Conservation (phyloP, 2,113 vertebrate genomes). For the Muscicapa adusta region DNA sequence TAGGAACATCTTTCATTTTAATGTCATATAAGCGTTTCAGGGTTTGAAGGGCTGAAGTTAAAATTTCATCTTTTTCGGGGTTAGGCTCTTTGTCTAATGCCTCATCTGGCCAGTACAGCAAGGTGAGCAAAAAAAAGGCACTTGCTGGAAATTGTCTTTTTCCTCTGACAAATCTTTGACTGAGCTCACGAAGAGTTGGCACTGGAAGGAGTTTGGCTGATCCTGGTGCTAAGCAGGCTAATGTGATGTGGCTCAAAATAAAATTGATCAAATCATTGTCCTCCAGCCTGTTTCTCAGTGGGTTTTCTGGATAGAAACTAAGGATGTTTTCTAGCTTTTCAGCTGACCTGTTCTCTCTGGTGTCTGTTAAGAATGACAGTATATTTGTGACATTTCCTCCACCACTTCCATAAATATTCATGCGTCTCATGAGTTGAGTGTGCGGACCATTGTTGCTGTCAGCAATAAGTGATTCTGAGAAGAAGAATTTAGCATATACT, state of each 20-base stretch:
- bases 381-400: slow-evolving; percentile 78
- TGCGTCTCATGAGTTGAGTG: slow-evolving; percentile 57
- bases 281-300: slow-evolving; percentile 33
- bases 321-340: slow-evolving; percentile 68
- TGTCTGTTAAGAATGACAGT: slow-evolving; percentile 70
- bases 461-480: neutral
- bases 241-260: slow-evolving; percentile 69
- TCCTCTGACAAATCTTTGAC: slow-evolving; percentile 58
- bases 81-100: slow-evolving; percentile 52
- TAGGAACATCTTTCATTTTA: slow-evolving; percentile 76
- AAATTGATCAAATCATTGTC: slow-evolving; percentile 75
- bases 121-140: slow-evolving; percentile 73
- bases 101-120: slow-evolving; percentile 83
- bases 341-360: slow-evolving; percentile 32
- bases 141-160: slow-evolving; percentile 54
- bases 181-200: slow-evolving; percentile 66
- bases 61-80: slow-evolving; percentile 69
- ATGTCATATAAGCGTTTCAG: slow-evolving; percentile 61
- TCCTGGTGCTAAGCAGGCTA: slow-evolving; percentile 68
- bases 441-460: neutral
- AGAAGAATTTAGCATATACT: slow-evolving; percentile 73
- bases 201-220: slow-evolving; percentile 48
- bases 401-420: slow-evolving; percentile 73
- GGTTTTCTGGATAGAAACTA: slow-evolving; percentile 66
- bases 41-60: slow-evolving; percentile 70